A percentile compares a stretch with the other conserved stretches of the same genome.
These are phyloP conservation scores for Alligator sinensis DNA, from an alignment of 2,113 vertebrate species.

Conservation along the genomic window DNA sequence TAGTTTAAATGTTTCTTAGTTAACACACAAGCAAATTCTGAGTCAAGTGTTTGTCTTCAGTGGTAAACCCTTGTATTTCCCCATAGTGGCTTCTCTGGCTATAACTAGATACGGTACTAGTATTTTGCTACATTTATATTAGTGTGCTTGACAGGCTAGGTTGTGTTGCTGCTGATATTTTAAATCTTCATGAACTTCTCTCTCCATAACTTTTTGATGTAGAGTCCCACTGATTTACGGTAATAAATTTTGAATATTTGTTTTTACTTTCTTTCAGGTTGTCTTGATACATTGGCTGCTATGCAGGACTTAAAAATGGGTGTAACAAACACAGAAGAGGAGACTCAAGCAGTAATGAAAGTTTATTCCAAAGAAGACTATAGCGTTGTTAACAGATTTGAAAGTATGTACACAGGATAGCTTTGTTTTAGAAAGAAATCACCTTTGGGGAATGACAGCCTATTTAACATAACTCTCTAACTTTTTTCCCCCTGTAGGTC, in stretches of 20 bases:
- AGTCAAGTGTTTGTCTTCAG: fast-evolving
- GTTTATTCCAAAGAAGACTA: constrained; percentile 99
- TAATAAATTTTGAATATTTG: neutral
- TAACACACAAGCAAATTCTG: neutral
- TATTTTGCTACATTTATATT: neutral
- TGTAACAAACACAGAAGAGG: constrained; percentile 93
- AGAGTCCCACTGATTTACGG: neutral
- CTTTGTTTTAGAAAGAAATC: neutral
- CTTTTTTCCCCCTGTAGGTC: constrained; percentile 82
- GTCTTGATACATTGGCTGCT: constrained; percentile 95
- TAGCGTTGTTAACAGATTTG: constrained; percentile 98
- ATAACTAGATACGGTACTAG: neutral
- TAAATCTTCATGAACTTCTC: neutral
- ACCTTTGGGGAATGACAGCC: neutral
- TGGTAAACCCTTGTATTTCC: neutral
- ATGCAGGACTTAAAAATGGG: constrained; percentile 99
- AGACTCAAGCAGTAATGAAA: constrained; percentile 98
- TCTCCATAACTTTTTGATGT: neutral
- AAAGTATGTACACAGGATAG: constrained; percentile 85
- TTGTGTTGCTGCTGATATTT: neutral
- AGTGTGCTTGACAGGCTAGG: neutral
- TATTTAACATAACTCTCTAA: neutral
- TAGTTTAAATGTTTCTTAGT: neutral
- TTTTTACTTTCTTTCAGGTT: constrained; percentile 83
- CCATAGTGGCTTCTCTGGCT: neutral